Percentiles rank a stretch among this genome's conserved stretches.
Conservation (phyloP, 2,113 vertebrate species). For the Syrmaticus mikado region DNA sequence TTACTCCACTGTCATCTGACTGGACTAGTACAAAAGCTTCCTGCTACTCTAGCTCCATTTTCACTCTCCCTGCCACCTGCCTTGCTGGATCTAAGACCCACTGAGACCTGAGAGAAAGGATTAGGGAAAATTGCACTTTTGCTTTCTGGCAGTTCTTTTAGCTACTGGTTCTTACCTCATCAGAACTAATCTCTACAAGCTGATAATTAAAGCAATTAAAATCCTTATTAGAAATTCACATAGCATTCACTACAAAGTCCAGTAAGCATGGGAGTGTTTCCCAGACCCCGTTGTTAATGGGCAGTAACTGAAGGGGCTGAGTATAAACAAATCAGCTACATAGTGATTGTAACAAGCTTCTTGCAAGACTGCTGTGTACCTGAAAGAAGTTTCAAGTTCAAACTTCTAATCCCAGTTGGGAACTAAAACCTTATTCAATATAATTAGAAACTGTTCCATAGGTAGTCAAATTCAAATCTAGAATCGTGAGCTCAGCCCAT, state of each 20-base stretch:
- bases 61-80: background rate
- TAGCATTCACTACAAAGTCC: background rate
- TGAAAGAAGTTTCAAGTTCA: background rate
- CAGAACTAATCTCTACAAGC: background rate
- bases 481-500: background rate
- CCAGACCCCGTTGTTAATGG: background rate
- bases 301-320: background rate
- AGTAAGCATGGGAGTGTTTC: background rate
- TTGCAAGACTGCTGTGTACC: background rate
- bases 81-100: background rate
- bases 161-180: background rate
- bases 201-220: background rate
- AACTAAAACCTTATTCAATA: background rate
- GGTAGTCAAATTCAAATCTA: background rate
- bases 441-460: background rate
- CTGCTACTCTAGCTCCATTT: background rate
- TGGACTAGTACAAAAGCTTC: background rate
- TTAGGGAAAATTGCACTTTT: fast-evolving
- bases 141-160: background rate
- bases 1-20: background rate
- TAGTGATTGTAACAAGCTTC: background rate
- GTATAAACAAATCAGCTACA: background rate
- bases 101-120: background rate
- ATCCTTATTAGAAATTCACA: background rate
- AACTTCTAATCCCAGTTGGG: background rate